A percentile compares a stretch with the other conserved stretches of the same genome.
These are phyloP conservation scores for Dendrocincla fuliginosa DNA, from an alignment of 2,797 vertebrate genomes.

Conservation along the genomic window DNA sequence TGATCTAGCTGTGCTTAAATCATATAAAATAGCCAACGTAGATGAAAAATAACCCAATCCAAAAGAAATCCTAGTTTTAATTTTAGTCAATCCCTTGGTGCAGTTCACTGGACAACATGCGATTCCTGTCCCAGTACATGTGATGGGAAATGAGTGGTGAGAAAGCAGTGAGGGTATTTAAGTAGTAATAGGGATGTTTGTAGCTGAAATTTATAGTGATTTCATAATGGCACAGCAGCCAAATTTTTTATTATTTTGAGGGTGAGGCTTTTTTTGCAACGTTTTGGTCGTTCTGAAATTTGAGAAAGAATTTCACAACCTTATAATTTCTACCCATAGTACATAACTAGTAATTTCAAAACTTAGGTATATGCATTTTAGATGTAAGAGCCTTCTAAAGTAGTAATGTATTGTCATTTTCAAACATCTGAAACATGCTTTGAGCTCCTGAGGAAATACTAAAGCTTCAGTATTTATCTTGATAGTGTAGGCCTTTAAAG, in stretches of 20 bases:
- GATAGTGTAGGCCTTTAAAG: background rate
- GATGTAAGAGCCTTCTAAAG: background rate
- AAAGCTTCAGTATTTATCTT: background rate
- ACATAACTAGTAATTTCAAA: background rate
- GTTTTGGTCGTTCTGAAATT: background rate
- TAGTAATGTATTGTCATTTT: background rate
- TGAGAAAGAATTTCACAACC: background rate
- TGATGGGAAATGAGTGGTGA: background rate
- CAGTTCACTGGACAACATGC: background rate
- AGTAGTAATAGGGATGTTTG: background rate
- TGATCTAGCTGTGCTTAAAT: background rate
- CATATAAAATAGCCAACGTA: background rate
- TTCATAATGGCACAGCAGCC: background rate
- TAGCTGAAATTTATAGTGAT: background rate
- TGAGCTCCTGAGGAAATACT: background rate
- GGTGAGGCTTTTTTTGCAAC: background rate
- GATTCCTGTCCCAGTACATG: background rate
- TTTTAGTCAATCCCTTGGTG: background rate
- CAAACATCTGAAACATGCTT: background rate
- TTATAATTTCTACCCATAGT: background rate
- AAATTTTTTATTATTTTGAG: background rate
- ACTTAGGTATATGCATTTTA: background rate
- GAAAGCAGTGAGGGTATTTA: background rate
- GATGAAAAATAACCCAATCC: background rate
- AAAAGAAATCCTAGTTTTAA: background rate